These are phyloP conservation scores for Hyposmocoma kahamanoa DNA, from an alignment of 1,140 invertebrate genomes.

Conservation along the genomic window DNA sequence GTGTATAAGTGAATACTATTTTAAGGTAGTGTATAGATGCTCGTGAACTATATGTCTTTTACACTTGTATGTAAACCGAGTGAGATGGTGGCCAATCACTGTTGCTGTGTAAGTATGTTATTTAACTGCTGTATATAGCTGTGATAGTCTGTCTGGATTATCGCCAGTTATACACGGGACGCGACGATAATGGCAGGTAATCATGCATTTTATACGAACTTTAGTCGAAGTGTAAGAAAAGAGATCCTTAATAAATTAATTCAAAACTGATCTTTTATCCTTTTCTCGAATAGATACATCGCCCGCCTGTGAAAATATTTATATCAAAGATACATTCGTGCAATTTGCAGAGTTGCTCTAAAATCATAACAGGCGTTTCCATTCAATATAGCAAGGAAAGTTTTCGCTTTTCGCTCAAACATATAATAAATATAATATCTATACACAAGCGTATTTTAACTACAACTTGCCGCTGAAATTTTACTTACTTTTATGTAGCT, in stretches of 20 bases:
- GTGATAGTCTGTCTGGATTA: constrained; percentile 28
- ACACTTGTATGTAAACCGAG: constrained; percentile 14
- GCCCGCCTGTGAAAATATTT: too few relatives aligned
- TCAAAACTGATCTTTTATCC: background rate
- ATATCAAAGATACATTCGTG: too few relatives aligned
- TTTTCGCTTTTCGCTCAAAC: too few relatives aligned
- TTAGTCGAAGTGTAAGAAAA: constrained; percentile 25
- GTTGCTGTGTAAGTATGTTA: constrained; percentile 22
- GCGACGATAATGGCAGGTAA: constrained; percentile 31
- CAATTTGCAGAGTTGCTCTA: too few relatives aligned
- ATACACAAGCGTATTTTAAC: too few relatives aligned
- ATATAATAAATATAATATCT: too few relatives aligned
- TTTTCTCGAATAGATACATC: too few relatives aligned
- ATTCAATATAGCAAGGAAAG: too few relatives aligned
- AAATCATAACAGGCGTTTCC: too few relatives aligned
- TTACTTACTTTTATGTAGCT: too few relatives aligned
- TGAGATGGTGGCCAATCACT: constrained; percentile 17
- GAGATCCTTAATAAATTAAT: background rate
- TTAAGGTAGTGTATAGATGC: constrained; percentile 24
- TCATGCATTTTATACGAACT: constrained; percentile 58
- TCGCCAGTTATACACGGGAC: constrained; percentile 26
- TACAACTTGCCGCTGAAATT: too few relatives aligned
- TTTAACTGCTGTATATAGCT: constrained; percentile 18
- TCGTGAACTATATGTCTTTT: constrained; percentile 27
- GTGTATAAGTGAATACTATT: constrained; percentile 25